These are phyloP conservation scores for Sebastes itinus DNA, from an alignment of 2,797 vertebrate species.

Conservation along the genomic window DNA sequence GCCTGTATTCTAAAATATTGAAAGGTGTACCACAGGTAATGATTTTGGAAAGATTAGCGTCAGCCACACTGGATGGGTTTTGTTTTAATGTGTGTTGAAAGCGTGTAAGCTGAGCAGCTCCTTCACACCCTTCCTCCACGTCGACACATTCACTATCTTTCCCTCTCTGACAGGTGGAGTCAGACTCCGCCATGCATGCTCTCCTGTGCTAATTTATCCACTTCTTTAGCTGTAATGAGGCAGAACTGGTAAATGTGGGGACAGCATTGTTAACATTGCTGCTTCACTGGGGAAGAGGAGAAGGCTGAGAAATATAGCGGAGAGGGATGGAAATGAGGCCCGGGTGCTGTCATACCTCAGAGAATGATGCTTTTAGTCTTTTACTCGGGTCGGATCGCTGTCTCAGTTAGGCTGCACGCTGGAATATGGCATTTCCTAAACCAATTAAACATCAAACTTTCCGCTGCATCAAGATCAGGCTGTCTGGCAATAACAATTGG, in stretches of 20 bases:
- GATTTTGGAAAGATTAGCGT: slow-evolving; percentile 24
- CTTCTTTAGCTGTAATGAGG: slow-evolving; percentile 82
- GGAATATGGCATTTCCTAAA: slow-evolving; percentile 66
- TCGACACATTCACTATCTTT: slow-evolving; percentile 53
- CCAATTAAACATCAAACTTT: slow-evolving; percentile 76
- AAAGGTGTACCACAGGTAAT: slow-evolving; percentile 18
- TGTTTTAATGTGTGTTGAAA: slow-evolving; percentile 52
- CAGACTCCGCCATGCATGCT: slow-evolving; percentile 63
- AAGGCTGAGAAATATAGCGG: slow-evolving; percentile 70
- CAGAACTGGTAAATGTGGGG: slow-evolving; percentile 83
- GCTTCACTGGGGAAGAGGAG: slow-evolving; percentile 72
- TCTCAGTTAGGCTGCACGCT: slow-evolving; percentile 47
- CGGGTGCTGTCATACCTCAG: slow-evolving; percentile 68
- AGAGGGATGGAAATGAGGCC: slow-evolving; percentile 74
- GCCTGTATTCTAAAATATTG: slow-evolving; percentile 11
- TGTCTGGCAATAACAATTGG: slow-evolving; percentile 41
- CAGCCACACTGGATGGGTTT: slow-evolving; percentile 36
- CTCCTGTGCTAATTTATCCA: slow-evolving; percentile 79
- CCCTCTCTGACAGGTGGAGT: slow-evolving; percentile 74
- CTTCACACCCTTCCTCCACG: slow-evolving; percentile 50
- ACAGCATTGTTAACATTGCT: slow-evolving; percentile 82
- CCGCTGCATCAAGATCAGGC: slow-evolving; percentile 46
- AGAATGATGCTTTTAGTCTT: slow-evolving; percentile 68
- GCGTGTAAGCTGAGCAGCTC: slow-evolving; percentile 42
- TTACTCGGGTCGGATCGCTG: slow-evolving; percentile 48